These are phyloP conservation scores for Eutolmus rufibarbis DNA, from an alignment of 2,888 invertebrate species.

Conservation along the genomic window DNA sequence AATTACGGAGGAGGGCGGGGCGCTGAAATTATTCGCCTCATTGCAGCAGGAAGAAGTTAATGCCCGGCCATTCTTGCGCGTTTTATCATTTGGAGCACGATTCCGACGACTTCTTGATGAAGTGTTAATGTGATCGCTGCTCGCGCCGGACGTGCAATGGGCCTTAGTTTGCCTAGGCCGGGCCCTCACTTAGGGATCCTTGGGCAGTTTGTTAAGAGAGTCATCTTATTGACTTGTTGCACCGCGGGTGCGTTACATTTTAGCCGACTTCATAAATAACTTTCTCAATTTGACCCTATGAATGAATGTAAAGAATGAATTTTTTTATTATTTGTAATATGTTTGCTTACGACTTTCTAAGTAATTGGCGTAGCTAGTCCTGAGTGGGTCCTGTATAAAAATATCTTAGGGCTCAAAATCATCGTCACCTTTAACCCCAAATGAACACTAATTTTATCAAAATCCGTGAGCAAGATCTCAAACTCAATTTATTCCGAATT, in stretches of 20 bases:
- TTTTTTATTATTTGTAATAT: too few relatives aligned
- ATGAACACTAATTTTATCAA: too few relatives aligned
- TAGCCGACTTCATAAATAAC: neutral
- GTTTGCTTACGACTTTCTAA: too few relatives aligned
- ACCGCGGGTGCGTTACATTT: neutral
- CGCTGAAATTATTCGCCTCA: conserved; percentile 7
- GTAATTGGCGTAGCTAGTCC: too few relatives aligned
- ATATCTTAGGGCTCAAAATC: too few relatives aligned
- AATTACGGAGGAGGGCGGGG: neutral
- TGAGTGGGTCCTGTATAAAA: too few relatives aligned
- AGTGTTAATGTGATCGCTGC: conserved; percentile 2
- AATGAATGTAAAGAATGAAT: too few relatives aligned
- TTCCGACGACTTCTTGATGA: neutral
- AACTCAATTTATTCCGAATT: too few relatives aligned
- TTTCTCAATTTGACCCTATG: neutral
- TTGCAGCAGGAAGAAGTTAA: conserved; percentile 15
- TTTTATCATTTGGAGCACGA: conserved; percentile 6
- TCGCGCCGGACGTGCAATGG: neutral
- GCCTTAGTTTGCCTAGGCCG: neutral
- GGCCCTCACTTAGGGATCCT: neutral
- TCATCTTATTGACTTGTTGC: neutral
- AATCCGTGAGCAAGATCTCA: too few relatives aligned
- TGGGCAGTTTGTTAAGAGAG: neutral
- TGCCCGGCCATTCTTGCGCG: neutral
- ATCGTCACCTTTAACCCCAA: too few relatives aligned